These are phyloP conservation scores for Margarornis squamiger DNA, from an alignment of 2,797 vertebrate genomes.

Conservation along the genomic window DNA sequence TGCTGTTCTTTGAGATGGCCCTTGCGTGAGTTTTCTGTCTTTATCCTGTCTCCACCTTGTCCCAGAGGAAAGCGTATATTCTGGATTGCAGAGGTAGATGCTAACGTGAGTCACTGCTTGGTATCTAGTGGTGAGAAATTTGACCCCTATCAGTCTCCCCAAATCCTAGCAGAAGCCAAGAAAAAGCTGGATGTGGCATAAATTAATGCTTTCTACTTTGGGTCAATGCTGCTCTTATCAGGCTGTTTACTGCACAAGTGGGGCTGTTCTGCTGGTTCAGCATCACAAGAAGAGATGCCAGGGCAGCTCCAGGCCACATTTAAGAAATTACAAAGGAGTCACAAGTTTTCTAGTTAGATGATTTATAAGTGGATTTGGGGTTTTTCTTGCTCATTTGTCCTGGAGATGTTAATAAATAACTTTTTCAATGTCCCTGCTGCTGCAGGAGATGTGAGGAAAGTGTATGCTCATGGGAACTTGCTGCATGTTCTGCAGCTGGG, in stretches of 20 bases:
- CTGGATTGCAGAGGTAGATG: background rate
- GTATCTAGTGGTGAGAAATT: background rate
- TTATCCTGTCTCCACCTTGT: background rate
- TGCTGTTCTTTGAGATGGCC: conserved; percentile 9
- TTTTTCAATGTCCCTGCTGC: background rate
- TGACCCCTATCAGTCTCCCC: background rate
- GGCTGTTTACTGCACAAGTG: background rate
- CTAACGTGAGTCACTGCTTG: background rate
- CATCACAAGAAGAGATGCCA: background rate
- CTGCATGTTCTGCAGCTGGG: background rate
- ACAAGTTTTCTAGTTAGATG: conserved; percentile 26
- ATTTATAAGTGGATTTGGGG: conserved; percentile 25
- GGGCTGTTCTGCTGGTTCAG: conserved; percentile 22
- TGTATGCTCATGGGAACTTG: background rate
- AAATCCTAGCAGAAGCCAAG: background rate
- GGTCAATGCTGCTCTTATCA: background rate
- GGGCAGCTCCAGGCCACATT: background rate
- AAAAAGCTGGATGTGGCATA: background rate
- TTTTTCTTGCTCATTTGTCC: conserved; percentile 13
- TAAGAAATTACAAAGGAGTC: background rate
- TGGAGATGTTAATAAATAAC: conserved; percentile 40
- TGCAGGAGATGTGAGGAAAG: background rate
- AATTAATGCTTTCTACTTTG: background rate
- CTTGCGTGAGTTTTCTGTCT: background rate
- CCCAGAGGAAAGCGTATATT: background rate